Evolutionary conservation across 2,113 vertebrate species (phyloP).

Genomic region (Atractosteus spatula): DNA sequence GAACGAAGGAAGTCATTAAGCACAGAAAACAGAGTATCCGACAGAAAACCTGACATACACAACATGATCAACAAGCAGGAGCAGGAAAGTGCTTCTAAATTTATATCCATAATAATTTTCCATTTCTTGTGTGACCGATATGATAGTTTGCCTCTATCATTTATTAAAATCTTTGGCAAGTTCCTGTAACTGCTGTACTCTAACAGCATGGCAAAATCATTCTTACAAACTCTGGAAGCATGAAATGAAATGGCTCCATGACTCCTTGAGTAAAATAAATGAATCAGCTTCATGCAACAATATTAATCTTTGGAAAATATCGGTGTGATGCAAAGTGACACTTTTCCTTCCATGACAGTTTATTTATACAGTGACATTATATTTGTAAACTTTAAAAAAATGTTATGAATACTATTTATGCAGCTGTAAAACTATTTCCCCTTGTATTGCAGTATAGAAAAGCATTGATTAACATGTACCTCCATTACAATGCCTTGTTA

Average conservation of each 20-base stretch:
- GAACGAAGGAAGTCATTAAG: slow-evolving; percentile 37
- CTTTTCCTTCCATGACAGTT: slow-evolving; percentile 2
- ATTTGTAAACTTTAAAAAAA: no score
- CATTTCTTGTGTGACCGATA: slow-evolving; percentile 9
- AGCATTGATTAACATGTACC: no score
- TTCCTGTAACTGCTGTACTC: slow-evolving; percentile 15
- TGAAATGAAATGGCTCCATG: slow-evolving; percentile 51
- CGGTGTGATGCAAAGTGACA: slow-evolving; percentile 26
- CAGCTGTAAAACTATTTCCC: no score
- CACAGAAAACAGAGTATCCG: not conserved
- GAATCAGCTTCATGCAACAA: slow-evolving; percentile 44
- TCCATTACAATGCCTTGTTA: no score
- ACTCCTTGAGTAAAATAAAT: slow-evolving; percentile 35
- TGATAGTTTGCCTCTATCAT: slow-evolving; percentile 40
- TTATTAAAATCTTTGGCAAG: slow-evolving; percentile 55
- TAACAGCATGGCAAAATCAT: slow-evolving; percentile 21
- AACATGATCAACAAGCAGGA: slow-evolving; percentile 26
- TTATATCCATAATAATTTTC: slow-evolving; percentile 21
- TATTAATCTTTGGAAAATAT: slow-evolving; percentile 55
- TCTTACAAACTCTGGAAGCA: slow-evolving; percentile 40
- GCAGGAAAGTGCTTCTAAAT: slow-evolving; percentile 25
- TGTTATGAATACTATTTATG: no score
- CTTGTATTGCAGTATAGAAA: no score
- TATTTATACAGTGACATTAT: no score
- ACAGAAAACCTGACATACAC: slow-evolving; percentile 23